These are phyloP conservation scores for Pristionchus arcanus DNA, from an alignment of 2,888 invertebrate genomes.

Conservation along the genomic window DNA sequence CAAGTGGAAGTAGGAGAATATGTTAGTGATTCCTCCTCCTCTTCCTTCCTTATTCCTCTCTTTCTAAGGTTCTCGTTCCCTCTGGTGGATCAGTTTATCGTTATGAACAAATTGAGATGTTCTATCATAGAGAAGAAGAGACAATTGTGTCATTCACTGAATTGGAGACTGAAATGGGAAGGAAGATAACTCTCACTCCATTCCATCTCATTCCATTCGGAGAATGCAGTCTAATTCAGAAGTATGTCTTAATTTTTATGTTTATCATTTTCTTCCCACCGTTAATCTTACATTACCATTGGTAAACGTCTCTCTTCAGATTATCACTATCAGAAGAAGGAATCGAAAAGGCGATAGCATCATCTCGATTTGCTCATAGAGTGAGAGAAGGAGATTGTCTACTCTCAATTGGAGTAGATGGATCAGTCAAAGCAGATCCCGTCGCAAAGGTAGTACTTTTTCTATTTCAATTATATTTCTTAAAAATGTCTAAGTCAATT, in stretches of 20 bases:
- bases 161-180: constrained; percentile 72
- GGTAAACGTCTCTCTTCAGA: neutral
- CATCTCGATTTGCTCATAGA: constrained; percentile 66
- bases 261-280: neutral
- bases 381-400: constrained; percentile 74
- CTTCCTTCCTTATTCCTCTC: neutral
- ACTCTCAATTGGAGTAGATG: constrained; percentile 63
- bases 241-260: neutral
- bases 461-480: neutral
- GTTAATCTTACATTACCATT: neutral
- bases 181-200: constrained; percentile 70
- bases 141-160: constrained; percentile 70
- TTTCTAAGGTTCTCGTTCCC: constrained; percentile 72
- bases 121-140: constrained; percentile 76
- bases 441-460: constrained; percentile 65
- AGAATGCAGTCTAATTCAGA: constrained; percentile 61
- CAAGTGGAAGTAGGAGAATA: constrained; percentile 75
- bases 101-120: constrained; percentile 78
- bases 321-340: constrained; percentile 14
- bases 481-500: neutral
- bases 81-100: constrained; percentile 69
- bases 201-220: constrained; percentile 75
- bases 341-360: constrained; percentile 35
- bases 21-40: constrained; percentile 57
- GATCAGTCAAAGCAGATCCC: constrained; percentile 66